Evolutionary conservation across 2,113 vertebrate genomes (phyloP), one percentile per base, ranked within the genome.

Genomic region (Ranitomeya imitator): DNA sequence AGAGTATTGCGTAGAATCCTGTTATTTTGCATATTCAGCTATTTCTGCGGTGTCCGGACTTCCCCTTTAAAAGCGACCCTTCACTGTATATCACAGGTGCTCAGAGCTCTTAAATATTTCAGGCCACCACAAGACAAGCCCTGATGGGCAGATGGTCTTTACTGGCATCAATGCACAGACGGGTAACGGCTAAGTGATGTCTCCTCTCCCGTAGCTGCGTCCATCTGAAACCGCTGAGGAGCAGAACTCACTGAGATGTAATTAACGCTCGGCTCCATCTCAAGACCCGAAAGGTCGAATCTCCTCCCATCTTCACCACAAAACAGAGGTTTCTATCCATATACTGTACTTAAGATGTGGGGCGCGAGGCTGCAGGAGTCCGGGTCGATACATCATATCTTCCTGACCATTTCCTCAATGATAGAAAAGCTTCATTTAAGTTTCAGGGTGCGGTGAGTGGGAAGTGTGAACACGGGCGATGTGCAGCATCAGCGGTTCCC

Each of bases 251-350:
- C 54, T 76, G 52, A 65, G 37, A 79, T 85, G 45, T 85, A 86
- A 86, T 79, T 67, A 86, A 86, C 85, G 61, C 21, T 26, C 52
- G 83, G 69, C 83, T 85, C 85, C 85, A 86, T 79, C 74, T 15
- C 21, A 21, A 19, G 55, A 63, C 57, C 55, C 85, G 57, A 79
- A 51, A 79, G 85, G 76, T 79, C n/a, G 85, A 45, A 78, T 78
- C 26, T 51, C 78, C 57, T 79, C 59, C 76, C 59, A 18, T 59
- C 12, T 78, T 86, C 16, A 79, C 85, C 85, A 67, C 85, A 86
- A 63, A 51, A 65, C 16, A 60, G 59, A 61, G 10, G 9, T 52
- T 63, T 57, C 71, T 86, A 59, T 79, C 23, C 69, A 60, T 86
- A 79, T 60, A 23, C 55, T 73, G 79, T 88, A 88, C 79, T 88